Conservation (phyloP, 2,113 vertebrate species). For the Atrichornis clamosus region DNA sequence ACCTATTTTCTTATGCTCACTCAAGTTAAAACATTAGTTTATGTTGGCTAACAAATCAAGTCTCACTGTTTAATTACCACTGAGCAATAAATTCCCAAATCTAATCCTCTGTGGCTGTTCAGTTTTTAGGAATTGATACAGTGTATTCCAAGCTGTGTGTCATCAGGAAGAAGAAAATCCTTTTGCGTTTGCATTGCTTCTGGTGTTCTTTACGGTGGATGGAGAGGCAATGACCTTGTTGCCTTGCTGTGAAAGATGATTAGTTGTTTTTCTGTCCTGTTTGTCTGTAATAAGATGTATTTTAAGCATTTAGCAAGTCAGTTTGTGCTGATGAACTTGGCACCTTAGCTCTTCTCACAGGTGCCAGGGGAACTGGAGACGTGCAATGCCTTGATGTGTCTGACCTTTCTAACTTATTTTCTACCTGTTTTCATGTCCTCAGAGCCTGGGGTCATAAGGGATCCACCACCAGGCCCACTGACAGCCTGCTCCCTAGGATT, state of each 20-base stretch:
- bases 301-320: constrained; percentile 20
- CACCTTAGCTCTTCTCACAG: not conserved
- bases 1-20: not conserved
- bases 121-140: not conserved
- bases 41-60: not conserved
- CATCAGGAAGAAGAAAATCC: not conserved
- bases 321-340: constrained; percentile 1
- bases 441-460: not conserved
- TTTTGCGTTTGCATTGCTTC: not conserved
- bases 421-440: not conserved
- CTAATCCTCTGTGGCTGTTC: not conserved
- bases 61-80: not conserved
- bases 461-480: not conserved
- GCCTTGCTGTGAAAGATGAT: not conserved
- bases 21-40: not conserved
- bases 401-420: constrained; percentile 41
- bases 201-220: not conserved
- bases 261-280: not conserved
- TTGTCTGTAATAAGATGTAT: constrained; percentile 1
- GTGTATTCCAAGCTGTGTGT: not conserved
- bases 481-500: not conserved
- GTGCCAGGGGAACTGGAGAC: not conserved
- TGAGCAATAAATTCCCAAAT: not conserved
- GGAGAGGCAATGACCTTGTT: not conserved
- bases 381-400: not conserved